These are phyloP conservation scores for Prunella himalayana DNA, from an alignment of 2,113 vertebrate genomes.

Conservation along the genomic window DNA sequence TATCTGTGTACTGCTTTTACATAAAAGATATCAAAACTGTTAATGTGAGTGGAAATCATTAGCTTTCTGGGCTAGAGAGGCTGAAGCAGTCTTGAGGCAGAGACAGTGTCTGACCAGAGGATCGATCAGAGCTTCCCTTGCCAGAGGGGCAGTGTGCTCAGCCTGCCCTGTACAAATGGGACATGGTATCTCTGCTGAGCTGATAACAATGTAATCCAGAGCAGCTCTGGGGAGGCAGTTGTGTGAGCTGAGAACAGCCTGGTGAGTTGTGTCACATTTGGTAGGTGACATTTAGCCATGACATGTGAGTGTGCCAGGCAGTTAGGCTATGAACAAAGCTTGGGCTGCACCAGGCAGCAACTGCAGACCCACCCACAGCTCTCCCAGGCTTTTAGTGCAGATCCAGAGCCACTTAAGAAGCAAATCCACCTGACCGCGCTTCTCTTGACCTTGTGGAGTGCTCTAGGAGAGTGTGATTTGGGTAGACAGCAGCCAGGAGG, in stretches of 20 bases:
- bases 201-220: not conserved
- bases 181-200: not conserved
- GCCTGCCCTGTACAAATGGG: not conserved
- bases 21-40: not conserved
- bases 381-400: not conserved
- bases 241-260: not conserved
- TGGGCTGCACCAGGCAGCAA: not conserved
- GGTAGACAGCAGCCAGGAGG: not conserved
- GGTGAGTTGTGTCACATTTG: not conserved
- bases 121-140: not conserved
- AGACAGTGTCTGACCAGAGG: not conserved
- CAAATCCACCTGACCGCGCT: not conserved
- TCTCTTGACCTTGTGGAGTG: not conserved
- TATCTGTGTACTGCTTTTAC: not conserved
- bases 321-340: not conserved
- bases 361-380: not conserved
- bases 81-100: not conserved
- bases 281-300: not conserved
- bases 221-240: not conserved
- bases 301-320: not conserved
- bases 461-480: not conserved
- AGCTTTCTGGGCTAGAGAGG: not conserved
- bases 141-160: not conserved
- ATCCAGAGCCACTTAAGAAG: not conserved
- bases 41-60: not conserved